Conservation (phyloP, 2,888 invertebrate species). For the Alentia gelatinosa region DNA sequence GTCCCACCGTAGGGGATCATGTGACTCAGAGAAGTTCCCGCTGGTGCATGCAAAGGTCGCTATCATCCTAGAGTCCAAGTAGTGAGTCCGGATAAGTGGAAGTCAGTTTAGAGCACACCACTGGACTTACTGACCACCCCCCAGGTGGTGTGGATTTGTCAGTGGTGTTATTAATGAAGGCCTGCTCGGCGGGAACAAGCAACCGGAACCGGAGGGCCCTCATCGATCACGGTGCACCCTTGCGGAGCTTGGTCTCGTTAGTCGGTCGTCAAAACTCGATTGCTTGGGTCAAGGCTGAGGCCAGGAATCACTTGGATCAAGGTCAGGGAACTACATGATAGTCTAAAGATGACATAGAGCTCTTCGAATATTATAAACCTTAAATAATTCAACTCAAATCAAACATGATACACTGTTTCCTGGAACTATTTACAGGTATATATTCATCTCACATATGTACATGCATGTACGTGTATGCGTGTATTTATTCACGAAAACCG, state of each 20-base stretch:
- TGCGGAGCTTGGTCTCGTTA: slow-evolving; percentile 18
- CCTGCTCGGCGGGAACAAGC: background rate
- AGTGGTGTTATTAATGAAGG: background rate
- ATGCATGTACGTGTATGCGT: too few relatives aligned
- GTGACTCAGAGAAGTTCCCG: background rate
- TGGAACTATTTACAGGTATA: too few relatives aligned
- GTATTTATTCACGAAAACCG: too few relatives aligned
- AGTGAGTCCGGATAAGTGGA: too few relatives aligned
- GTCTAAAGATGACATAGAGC: too few relatives aligned
- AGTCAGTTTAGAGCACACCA: too few relatives aligned
- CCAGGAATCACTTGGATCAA: background rate
- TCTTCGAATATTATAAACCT: too few relatives aligned
- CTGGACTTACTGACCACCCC: background rate
- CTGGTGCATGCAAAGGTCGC: background rate
- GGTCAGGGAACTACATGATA: too few relatives aligned
- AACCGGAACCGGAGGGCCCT: slow-evolving; percentile 20
- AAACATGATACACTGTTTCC: too few relatives aligned
- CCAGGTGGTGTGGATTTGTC: background rate
- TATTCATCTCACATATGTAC: too few relatives aligned
- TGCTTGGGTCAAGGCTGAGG: background rate
- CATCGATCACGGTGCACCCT: slow-evolving; percentile 33
- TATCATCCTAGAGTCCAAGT: background rate
- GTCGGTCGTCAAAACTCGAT: slow-evolving; percentile 26
- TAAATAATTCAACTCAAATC: too few relatives aligned
- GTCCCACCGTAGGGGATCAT: background rate